Conservation (phyloP, 2,113 vertebrate genomes). For the Bubo scandiacus region DNA sequence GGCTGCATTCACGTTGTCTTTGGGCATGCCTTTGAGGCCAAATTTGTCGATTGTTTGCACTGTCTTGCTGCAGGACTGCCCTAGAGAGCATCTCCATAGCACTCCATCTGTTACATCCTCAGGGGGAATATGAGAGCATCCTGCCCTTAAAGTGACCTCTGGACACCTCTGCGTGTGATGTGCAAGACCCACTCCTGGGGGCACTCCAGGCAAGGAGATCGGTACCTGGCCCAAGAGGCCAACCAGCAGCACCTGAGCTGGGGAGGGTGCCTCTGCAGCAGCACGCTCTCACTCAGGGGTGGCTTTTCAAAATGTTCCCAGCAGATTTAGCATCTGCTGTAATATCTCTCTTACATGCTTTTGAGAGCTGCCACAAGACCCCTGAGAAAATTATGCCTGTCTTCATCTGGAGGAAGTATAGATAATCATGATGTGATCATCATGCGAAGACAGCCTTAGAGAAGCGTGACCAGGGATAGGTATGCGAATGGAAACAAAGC, state of each 20-base stretch:
- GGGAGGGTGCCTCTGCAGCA: neutral
- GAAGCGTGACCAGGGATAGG: neutral
- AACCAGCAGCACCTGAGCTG: neutral
- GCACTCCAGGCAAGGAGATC: neutral
- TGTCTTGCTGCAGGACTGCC: neutral
- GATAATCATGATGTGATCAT: neutral
- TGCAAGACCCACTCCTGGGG: conserved; percentile 1
- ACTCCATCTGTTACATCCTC: conserved; percentile 34
- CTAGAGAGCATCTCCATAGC: neutral
- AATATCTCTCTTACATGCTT: neutral
- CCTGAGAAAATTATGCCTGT: neutral
- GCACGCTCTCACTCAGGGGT: too few relatives aligned
- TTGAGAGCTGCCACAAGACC: neutral
- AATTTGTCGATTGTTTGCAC: neutral
- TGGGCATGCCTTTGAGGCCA: neutral
- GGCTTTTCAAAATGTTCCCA: neutral
- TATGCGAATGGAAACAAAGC: neutral
- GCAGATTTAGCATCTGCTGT: neutral
- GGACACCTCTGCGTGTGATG: neutral
- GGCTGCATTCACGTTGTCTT: neutral
- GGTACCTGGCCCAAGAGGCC: neutral
- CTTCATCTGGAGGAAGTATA: neutral
- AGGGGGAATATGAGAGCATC: neutral
- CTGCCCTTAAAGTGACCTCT: neutral
- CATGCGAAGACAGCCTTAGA: neutral